Evolutionary conservation across 2,888 invertebrate genomes (phyloP), one percentile per base, ranked within the genome.

Genomic region (Copidosoma aretas): DNA sequence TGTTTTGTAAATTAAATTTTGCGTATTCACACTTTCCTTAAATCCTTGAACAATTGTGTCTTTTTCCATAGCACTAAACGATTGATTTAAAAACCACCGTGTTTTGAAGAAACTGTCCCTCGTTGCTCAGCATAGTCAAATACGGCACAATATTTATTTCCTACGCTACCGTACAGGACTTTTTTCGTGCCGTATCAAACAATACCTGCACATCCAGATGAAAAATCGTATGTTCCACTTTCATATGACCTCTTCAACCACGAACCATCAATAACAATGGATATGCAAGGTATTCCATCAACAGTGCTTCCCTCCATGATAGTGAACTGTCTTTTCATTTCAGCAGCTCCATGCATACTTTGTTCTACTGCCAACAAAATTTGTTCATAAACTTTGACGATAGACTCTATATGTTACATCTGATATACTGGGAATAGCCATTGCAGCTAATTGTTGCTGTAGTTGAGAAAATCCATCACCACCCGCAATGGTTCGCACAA

Each of bases 61-160:
- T 24, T 24, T 64, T 69, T 75, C 74, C 73, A 74, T 75, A 74
- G 81, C 80, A 15, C 77, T 74, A 25, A 71, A 73, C 49, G 73
- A 75, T n/a, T 65, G 72, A 32, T 70, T 64, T 2, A 73, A 64
- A 21, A 63, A 74, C 74, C 75, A 79, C 25, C 52, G 56, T 79
- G 77, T 22, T 58, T 51, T 21, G 58, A 68, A 14, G 71, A 53
- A 19, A 59, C 39, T 39, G 21, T 52, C 10, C 61, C 58, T 58
- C 62, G 72, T 22, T 21, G 51, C n/a, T 64, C 65, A 14, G 71
- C 73, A 43, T 66, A 60, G 15, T 70, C 73, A 61, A 77, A 78
- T 10, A 70, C 63, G 3, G 71, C 52, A 65, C 79, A 78, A 61
- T 68, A 75, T 66, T 77, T 78, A 57, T 77, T 77, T 10, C 73